These are phyloP conservation scores for Brachionus calyciflorus DNA, from an alignment of 1,140 invertebrate genomes.

Conservation along the genomic window DNA sequence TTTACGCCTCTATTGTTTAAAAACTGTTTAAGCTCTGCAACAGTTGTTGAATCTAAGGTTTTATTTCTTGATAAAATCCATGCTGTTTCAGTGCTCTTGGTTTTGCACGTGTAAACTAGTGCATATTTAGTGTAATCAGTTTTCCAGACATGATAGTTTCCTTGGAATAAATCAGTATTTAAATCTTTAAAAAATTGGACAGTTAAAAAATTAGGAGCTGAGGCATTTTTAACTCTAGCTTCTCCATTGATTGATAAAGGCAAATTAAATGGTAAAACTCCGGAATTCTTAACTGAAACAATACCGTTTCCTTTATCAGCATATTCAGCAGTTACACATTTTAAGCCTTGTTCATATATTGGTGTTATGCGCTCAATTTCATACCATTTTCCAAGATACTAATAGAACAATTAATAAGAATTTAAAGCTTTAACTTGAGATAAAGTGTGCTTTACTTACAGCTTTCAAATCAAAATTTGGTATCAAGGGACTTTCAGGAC, in stretches of 20 bases:
- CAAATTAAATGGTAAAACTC: not conserved
- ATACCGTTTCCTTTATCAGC: not conserved
- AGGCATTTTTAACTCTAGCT: not conserved
- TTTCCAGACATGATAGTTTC: slow-evolving; percentile 25
- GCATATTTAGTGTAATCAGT: slow-evolving; percentile 20
- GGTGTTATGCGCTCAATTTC: not conserved
- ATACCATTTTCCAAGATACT: slow-evolving; percentile 26
- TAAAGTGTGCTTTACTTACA: not conserved
- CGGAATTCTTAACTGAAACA: not conserved
- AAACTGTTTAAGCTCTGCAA: not conserved
- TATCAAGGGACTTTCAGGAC: not conserved
- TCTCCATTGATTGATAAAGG: not conserved
- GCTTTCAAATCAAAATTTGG: not conserved
- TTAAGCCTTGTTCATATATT: not conserved
- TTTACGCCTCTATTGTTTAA: not conserved
- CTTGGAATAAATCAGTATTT: not conserved
- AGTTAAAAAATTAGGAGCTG: not conserved
- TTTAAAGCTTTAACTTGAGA: not conserved
- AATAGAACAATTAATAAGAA: not conserved
- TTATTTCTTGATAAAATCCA: slow-evolving; percentile 2
- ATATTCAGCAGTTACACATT: slow-evolving; percentile 1
- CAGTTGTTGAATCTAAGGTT: not conserved
- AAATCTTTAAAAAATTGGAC: not conserved
- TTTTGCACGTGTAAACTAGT: not conserved
- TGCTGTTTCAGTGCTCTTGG: not conserved